Evolutionary conservation across 1,140 invertebrate genomes (phyloP).

Genomic region (Aphelenchoides avenae): DNA sequence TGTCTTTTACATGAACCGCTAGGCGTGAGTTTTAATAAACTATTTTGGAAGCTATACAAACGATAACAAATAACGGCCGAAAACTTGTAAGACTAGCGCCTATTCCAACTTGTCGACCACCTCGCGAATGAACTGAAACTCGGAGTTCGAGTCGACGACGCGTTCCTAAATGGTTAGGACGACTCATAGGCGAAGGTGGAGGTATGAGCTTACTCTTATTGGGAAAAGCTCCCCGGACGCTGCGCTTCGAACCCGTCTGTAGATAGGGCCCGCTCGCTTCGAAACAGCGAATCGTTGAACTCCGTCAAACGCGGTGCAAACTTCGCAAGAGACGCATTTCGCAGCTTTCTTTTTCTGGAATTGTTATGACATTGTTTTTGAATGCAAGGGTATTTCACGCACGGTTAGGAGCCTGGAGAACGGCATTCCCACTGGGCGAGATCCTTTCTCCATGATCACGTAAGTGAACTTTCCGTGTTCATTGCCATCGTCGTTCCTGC

Average conservation of each 20-base stretch:
- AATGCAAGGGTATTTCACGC: neutral
- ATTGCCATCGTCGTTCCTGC: constrained; percentile 27
- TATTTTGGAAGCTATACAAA: too few relatives aligned
- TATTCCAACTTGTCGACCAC: too few relatives aligned
- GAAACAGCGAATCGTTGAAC: constrained; percentile 27
- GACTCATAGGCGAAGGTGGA: too few relatives aligned
- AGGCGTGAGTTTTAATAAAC: too few relatives aligned
- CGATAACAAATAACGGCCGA: too few relatives aligned
- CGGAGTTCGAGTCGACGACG: neutral
- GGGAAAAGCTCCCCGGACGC: constrained; percentile 16
- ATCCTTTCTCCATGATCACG: constrained; percentile 40
- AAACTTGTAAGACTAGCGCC: too few relatives aligned
- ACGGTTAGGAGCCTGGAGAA: constrained; percentile 8
- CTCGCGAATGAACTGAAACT: neutral
- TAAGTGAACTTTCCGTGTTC: constrained; percentile 30
- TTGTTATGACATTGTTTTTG: neutral
- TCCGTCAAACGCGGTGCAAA: constrained; percentile 27
- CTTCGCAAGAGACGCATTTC: constrained; percentile 19
- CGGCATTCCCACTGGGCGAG: constrained; percentile 14
- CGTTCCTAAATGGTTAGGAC: too few relatives aligned
- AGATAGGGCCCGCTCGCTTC: constrained; percentile 19
- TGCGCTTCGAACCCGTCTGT: constrained; percentile 12
- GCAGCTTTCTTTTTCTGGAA: constrained; percentile 18
- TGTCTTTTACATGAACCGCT: too few relatives aligned
- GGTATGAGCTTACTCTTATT: constrained; percentile 10